A percentile compares a stretch with the other conserved stretches of the same genome.
Evolutionary conservation across 2,113 vertebrate genomes (phyloP).

Genomic region (Archilochus colubris): DNA sequence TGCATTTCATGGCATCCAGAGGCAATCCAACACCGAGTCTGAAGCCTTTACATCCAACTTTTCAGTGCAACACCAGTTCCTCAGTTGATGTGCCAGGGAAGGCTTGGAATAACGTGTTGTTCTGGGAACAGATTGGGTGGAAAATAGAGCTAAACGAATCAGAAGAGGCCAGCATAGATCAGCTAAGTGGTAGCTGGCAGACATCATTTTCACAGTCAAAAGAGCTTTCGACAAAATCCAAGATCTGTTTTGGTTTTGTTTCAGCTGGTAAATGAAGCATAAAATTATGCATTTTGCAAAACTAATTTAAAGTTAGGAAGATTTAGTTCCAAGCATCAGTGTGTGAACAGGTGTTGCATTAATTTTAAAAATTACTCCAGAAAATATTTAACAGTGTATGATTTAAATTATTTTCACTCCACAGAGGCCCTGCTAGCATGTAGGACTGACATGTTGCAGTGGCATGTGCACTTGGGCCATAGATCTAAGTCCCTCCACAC

Average conservation of each 20-base stretch:
- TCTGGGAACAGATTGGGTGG: not conserved
- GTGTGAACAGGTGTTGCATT: not conserved
- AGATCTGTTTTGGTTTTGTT: not conserved
- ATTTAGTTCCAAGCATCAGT: not conserved
- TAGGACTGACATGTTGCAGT: not conserved
- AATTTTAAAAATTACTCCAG: not conserved
- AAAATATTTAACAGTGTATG: not conserved
- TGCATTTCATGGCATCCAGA: accelerated
- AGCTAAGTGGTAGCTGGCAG: not conserved
- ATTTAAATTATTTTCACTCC: not conserved
- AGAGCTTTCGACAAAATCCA: not conserved
- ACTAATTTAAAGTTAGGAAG: not conserved
- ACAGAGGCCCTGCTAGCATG: not conserved
- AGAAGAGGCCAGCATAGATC: too few relatives aligned
- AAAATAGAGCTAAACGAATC: not conserved
- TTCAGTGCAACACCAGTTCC: not conserved
- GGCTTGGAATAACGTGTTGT: not conserved
- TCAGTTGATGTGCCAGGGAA: not conserved
- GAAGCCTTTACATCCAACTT: not conserved
- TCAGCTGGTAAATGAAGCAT: not conserved
- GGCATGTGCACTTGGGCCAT: accelerated
- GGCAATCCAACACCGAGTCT: accelerated
- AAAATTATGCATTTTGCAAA: not conserved
- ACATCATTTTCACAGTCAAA: not conserved
- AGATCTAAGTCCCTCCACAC: too few relatives aligned